Base-by-base conservation (phyloP, 2,888 invertebrate species). In the Drosophila pseudotakahashii region DNA sequence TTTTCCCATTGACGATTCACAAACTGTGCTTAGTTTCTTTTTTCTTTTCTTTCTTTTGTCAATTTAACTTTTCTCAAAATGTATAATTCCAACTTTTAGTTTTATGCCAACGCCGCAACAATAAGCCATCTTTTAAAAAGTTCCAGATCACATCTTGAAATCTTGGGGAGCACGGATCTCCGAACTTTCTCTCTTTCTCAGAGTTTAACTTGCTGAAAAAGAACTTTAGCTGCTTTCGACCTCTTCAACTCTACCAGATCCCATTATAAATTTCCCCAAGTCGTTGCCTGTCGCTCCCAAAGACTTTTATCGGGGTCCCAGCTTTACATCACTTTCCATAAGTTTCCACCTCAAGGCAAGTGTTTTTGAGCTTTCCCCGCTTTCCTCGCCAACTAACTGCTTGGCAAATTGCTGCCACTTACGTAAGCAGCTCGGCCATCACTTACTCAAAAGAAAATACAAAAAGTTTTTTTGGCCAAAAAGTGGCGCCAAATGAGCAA, bases 401-500 rank as follows among this genome's bases (percentile, higher is more conserved):
- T 63, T 66, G 66, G 55, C 73, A 69, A 78, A 78, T 63, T 75
- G 78, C 70, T 78, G 70, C 60, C 71, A 78, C 66, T 66, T 66
- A 68, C 44, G 19, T 66, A 66, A 68, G 69, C 69, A 54, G 39
- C 39, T 55, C 44, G 66, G 19, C 69, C 69, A 47, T 47, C 45
- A 34, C 37, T 66, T 68, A 11, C 44, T 68, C 52, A 50, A 64
- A 67, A 7, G 42, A 14, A 55, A 61, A 62, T n/a, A 54, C 41
- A 62, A 44, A 51, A 71, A 41, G 37, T 47, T 54, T 45, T 69
- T 52, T 62, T 53, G 61, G 57, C 66, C 53, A 41, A 41, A 70
- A 62, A 62, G 58, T 63, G 70, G 70, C 77, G 75, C 59, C 75
- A 77, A 79, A 74, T 74, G 80, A 77, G 66, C 70, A 73, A 54